These are phyloP conservation scores for Hymenochirus boettgeri DNA, from an alignment of 2,113 vertebrate genomes.

Conservation along the genomic window DNA sequence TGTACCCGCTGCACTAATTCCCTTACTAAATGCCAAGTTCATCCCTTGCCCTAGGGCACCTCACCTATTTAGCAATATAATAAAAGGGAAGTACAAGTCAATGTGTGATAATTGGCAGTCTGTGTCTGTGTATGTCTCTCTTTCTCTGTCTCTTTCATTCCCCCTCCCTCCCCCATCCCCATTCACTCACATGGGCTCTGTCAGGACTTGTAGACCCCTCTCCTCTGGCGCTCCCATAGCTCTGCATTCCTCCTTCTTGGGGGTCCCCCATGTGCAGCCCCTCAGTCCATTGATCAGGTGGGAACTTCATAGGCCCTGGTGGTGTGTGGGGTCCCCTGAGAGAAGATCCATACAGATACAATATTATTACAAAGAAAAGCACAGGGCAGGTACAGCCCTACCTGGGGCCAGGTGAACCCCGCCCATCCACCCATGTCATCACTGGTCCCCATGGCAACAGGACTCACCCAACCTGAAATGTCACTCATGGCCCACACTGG, in stretches of 20 bases:
- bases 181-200: constrained; percentile 2
- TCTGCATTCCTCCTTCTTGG: not conserved
- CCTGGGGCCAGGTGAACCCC: constrained; percentile 22
- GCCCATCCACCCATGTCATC: constrained; percentile 12
- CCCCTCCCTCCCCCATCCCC: not conserved
- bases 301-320: rapidly evolving
- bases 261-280: rapidly evolving
- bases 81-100: not conserved
- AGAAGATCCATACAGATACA: not conserved
- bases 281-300: not conserved
- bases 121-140: not conserved
- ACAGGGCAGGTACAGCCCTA: not conserved
- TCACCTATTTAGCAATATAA: not conserved
- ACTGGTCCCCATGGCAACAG: constrained; percentile 8
- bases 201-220: not conserved
- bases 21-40: not conserved
- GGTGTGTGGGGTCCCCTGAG: rapidly evolving
- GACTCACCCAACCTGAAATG: constrained; percentile 24
- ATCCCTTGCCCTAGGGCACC: not conserved
- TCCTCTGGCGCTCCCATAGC: not conserved
- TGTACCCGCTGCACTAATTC: no score
- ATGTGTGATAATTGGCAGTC: not conserved
- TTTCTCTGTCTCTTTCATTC: not conserved
- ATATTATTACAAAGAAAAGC: not conserved
- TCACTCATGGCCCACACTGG: not conserved